A percentile compares a stretch with the other conserved stretches of the same genome.
Conservation (phyloP, 2,797 vertebrate species). For the Xiphorhynchus erythropygius region DNA sequence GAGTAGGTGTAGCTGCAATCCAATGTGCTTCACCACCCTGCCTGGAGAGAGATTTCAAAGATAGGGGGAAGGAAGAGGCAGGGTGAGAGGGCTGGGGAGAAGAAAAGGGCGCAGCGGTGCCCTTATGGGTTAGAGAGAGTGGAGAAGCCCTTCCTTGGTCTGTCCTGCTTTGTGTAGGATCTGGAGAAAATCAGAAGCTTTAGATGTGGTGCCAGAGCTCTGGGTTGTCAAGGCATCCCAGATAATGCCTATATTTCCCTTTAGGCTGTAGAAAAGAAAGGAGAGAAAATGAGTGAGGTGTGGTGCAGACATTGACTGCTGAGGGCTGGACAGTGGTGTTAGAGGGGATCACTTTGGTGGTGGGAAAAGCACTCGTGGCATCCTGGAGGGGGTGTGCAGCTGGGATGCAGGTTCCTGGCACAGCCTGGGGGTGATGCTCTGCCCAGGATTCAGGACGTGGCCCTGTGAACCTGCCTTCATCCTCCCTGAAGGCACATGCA, state of each 20-base stretch:
- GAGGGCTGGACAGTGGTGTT: background rate
- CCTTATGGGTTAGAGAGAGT: background rate
- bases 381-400: background rate
- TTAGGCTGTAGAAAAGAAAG: background rate
- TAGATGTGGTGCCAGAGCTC: background rate
- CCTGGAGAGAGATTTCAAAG: background rate
- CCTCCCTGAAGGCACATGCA: fast-evolving
- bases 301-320: background rate
- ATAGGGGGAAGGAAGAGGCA: background rate
- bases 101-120: background rate
- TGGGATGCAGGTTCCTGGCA: background rate
- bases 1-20: background rate
- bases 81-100: background rate
- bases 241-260: background rate
- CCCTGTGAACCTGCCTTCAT: background rate
- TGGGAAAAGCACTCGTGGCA: background rate
- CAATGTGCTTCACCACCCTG: fast-evolving
- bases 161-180: background rate
- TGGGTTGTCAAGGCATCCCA: background rate
- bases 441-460: fast-evolving
- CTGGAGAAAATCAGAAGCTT: background rate
- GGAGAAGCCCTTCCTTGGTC: background rate
- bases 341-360: background rate
- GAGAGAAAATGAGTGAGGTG: background rate
- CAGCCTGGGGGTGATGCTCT: background rate